Base-by-base conservation (phyloP, 2,888 invertebrate species). In the Heteropelma amictum region DNA sequence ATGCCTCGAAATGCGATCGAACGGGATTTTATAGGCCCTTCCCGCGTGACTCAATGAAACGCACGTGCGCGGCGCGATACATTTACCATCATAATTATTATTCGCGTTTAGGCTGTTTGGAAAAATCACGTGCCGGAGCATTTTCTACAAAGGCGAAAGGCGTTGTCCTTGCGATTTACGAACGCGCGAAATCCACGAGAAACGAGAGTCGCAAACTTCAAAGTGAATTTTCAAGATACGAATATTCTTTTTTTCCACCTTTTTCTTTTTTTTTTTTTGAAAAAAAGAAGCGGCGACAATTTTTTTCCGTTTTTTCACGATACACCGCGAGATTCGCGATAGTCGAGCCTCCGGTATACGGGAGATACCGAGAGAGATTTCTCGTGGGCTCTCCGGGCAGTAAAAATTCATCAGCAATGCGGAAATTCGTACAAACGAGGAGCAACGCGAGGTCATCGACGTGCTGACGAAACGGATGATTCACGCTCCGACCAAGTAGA, bases 61-160 rank as follows among this genome's bases (percentile, higher is more conserved):
- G n/a, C n/a, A n/a, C n/a, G n/a, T n/a, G n/a, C n/a, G n/a, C n/a
- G n/a, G n/a, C n/a, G n/a, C n/a, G n/a, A n/a, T n/a, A n/a, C n/a
- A n/a, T n/a, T n/a, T n/a, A n/a, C n/a, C n/a, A n/a, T n/a, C n/a
- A n/a, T n/a, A 70, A 70, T 70, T 70, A 69, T 45, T 19, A 30
- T 8, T 10, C 23, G 21, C n/a, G 19, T 45, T 21, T 40, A 12
- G 17, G 17, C 54, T 28, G 33, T 49, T 21, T 23, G 21, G 7
- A 21, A 23, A 33, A 42, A 28, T n/a, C 60, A 42, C 54, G 54
- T 1, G 1, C 1, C 26, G 45, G 54, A 28, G 26, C 28, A 54
- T n/a, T n/a, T 54, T 54, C 26, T 45, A 33, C 53, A 70, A 63
- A 38, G 54, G 28, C 61, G 69, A 35, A 63, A 56, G 51, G 60